Evolutionary conservation across 2,888 invertebrate genomes (phyloP).

Genomic region (Caenorhabditis afra): DNA sequence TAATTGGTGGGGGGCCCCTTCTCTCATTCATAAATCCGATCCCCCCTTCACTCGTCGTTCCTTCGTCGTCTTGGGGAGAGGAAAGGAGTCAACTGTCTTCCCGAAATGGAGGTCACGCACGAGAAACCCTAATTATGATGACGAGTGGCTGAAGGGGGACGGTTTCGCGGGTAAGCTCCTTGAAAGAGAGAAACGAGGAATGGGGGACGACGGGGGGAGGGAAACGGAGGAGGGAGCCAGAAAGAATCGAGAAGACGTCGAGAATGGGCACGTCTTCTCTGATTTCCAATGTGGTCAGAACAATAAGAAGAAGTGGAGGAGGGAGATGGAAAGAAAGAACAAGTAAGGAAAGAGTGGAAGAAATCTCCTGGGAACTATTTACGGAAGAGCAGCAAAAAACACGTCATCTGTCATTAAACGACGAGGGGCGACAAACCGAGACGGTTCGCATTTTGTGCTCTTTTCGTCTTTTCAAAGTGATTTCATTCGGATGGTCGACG

Average conservation of each 20-base stretch:
- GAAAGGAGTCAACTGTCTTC: slow-evolving; percentile 36
- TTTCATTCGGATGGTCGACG: too few relatives aligned
- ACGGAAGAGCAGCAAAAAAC: slow-evolving; percentile 3
- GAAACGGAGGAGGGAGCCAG: too few relatives aligned
- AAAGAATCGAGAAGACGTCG: not conserved
- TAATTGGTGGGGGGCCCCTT: slow-evolving; percentile 25
- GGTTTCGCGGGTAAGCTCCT: slow-evolving; percentile 3
- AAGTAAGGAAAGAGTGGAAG: slow-evolving; percentile 1
- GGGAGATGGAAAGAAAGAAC: slow-evolving; percentile 11
- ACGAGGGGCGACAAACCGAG: slow-evolving; percentile 2
- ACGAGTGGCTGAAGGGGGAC: slow-evolving; percentile 7
- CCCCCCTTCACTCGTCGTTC: not conserved
- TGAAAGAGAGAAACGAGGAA: too few relatives aligned
- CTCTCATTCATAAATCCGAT: slow-evolving; percentile 39
- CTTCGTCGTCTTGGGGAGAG: not conserved
- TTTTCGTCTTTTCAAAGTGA: too few relatives aligned
- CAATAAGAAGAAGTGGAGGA: slow-evolving; percentile 10
- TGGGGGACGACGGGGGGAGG: too few relatives aligned
- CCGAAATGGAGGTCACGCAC: slow-evolving; percentile 51
- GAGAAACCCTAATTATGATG: slow-evolving; percentile 44
- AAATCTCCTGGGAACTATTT: slow-evolving; percentile 8
- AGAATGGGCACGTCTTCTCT: not conserved
- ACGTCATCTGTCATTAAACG: slow-evolving; percentile 15
- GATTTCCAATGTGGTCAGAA: slow-evolving; percentile 11
- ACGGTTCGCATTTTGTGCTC: too few relatives aligned